Evolutionary conservation across 1,140 invertebrate species (phyloP).

Genomic region (Zaprionus tsacasi): DNA sequence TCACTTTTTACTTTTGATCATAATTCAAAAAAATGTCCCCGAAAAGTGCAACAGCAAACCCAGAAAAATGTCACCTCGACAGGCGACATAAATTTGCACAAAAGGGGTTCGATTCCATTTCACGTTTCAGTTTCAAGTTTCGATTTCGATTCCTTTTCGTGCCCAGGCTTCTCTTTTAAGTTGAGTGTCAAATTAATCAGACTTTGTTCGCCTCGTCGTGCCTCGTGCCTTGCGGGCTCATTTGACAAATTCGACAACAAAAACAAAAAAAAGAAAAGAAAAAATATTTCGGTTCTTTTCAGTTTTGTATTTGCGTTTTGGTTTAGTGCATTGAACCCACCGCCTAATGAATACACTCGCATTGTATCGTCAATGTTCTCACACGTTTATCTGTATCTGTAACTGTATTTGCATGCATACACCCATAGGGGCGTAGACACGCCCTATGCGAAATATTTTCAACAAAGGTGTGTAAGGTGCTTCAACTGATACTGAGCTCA

Average conservation of each 20-base stretch:
- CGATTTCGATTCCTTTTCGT: conserved; percentile 56
- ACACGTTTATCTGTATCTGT: conserved; percentile 3
- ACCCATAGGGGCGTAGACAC: conserved; percentile 13
- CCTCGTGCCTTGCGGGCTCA: conserved; percentile 13
- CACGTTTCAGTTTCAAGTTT: conserved; percentile 19
- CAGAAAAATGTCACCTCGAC: conserved; percentile 48
- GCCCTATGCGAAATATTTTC: conserved; percentile 13
- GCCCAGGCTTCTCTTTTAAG: conserved; percentile 57
- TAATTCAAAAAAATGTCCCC: conserved; percentile 67
- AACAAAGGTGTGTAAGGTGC: neutral
- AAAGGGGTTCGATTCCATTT: neutral
- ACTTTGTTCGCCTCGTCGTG: conserved; percentile 54
- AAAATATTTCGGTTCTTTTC: conserved; percentile 61
- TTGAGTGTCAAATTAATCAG: conserved; percentile 82
- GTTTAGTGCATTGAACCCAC: conserved; percentile 66
- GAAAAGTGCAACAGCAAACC: conserved; percentile 40
- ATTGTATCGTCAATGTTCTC: conserved; percentile 43
- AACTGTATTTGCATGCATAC: conserved; percentile 3
- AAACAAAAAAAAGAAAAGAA: neutral
- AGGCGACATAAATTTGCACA: conserved; percentile 60
- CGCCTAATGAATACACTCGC: conserved; percentile 63
- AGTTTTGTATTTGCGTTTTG: conserved; percentile 49
- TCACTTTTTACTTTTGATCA: conserved; percentile 25
- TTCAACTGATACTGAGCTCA: conserved; percentile 9
- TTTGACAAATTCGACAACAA: conserved; percentile 68